Evolutionary conservation across 2,113 vertebrate species (phyloP), one percentile per base, ranked within the genome.

Genomic region (Amphiprion ocellaris): DNA sequence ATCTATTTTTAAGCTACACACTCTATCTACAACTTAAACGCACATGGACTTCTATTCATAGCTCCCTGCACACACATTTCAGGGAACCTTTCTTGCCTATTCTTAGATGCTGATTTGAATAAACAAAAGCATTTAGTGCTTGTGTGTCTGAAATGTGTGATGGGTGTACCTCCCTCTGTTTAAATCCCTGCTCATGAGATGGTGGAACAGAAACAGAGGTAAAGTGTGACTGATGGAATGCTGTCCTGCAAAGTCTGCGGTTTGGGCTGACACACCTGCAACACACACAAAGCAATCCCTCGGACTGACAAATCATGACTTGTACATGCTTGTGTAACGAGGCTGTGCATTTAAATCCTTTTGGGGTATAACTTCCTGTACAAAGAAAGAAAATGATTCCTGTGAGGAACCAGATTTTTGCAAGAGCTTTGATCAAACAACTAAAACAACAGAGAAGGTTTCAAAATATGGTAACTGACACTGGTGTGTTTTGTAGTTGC

Each of bases 191-290:
- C 50, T 47, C 16, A 37, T 26, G 66, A 52, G 79, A 58, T 12
- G 46, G 53, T 56, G 61, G 30, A 24, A 28, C 16, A 50, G n/a
- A 69, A 10, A 52, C 60, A 23, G n/a, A 49, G 72, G 76, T 39
- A 75, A 59, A 19, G 24, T 37, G 46, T 28, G 19, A 23, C 16
- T 15, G 37, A 14, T 78, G 90, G 91, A 93, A 93, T 91, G 92
- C 58, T 50, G 88, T 69, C 76, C 71, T 74, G 81, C 90, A 56
- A 58, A 76, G 39, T 73, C 74, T 59, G 69, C 49, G 58, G 39
- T 73, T 62, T 69, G 50, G 47, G 2, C 47, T 14, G 87, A 89
- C 89, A 89, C 89, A 92, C 90, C 89, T 91, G 75, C 70, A 87
- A 82, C 28, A 72, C 74, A 47, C 41, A 33, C 15, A 52, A 5